Evolutionary conservation across 2,113 vertebrate species (phyloP), one percentile per base, ranked within the genome.

Genomic region (Pelvicachromis taeniatus): DNA sequence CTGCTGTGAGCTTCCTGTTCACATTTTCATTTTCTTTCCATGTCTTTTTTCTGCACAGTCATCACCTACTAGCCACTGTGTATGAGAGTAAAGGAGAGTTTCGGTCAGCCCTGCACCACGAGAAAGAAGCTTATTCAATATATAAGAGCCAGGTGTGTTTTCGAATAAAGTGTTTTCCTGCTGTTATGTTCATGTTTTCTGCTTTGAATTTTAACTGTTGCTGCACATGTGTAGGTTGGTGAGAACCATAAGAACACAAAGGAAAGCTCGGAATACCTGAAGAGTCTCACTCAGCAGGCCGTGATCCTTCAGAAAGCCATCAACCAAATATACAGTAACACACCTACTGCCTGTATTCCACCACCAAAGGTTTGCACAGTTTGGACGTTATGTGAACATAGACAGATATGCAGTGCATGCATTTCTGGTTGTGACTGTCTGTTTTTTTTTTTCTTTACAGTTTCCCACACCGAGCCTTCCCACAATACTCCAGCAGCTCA

Each of bases 71-170:
- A 3, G 97, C 98, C 80, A 96, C 97, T 2, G 97, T 98, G 45
- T 97, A 97, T 0, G 97, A 99, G 91, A 98, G 97, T 89, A 99
- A 98, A 94, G 98, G 97, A 1, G 98, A 99, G 80, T 98, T 98
- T 94, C 96, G 97, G 16, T 97, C 96, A 0, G 98, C 98, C 3
- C 95, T 99, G 90, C 97, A 97, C 87, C 97, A 99, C 0, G 97
- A 99, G 94, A 99, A 98, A 91, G 97, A 99, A 48, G 97, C 97
- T 9, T 97, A 97, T 88, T 95, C 96, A 7, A 97, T 98, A 94
- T 98, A 98, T 89, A 97, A 97, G 87, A 97, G 94, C 16, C 97
- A 99, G 97, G 98, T 98, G 29, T 75, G 85, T 13, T 35, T 87
- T 56, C 17, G 3, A 70, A 21, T 19, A 5, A 4, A 19, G 2